Base-by-base conservation (phyloP, 1,140 invertebrate species). In the Brachionus asplanchnoidis region DNA sequence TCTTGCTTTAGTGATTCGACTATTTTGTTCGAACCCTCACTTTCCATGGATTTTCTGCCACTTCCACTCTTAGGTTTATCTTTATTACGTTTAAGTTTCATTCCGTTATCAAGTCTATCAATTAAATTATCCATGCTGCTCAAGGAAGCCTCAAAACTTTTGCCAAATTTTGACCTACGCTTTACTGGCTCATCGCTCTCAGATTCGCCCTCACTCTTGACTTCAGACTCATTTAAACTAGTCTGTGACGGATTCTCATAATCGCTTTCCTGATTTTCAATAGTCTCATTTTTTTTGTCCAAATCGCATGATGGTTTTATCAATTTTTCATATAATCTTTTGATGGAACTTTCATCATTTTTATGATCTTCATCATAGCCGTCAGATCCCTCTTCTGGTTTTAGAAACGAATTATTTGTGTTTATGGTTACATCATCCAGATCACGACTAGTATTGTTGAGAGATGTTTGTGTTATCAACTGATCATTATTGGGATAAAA, bases 1-100 rank as follows among this genome's bases (percentile, higher is more conserved):
- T 82, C 79, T 82, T 60, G 65, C 23, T 82, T 82, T 42, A 82
- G 28, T 26, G 79, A 82, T 65, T 82, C 79, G 17, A 82, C 42
- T 20, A 82, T 60, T 82, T 82, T 73, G 17, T 20, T 82, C 26
- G 53, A 65, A 11, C 50, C 20, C 53, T 77, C 73, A 9, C 26
- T 46, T 44, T 17, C 6, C 7, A 32, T 11, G 6, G 23, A 9
- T 82, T 82, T 65, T 42, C 44, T 60, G 3, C 20, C 50, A 9
- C 3, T 17, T 46, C 1, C 20, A n/a, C 28, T 65, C 20, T 26
- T 20, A 26, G 53, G 26, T 20, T 12, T 53, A 6, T 32, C 23
- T 82, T 82, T 82, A 17, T 42, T 46, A 12, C 79, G 79, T 65
- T 82, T 82, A 11, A 82, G 40, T 68, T 82, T 82, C 20, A 82